Conservation (phyloP, 2,888 invertebrate species). For the Nemapogon koenigi region DNA sequence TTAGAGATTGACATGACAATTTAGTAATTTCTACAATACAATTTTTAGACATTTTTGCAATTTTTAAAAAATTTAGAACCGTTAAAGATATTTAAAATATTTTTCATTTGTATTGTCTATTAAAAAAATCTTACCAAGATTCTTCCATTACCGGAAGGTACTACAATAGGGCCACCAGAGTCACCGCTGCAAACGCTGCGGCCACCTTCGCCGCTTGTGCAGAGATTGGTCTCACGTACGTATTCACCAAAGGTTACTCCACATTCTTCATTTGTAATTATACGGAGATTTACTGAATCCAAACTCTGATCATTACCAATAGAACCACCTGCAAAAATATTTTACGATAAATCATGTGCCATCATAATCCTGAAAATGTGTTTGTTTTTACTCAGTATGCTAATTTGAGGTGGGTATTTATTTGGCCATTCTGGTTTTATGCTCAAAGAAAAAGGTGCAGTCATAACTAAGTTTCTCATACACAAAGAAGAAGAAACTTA, state of each 20-base stretch:
- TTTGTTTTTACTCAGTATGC: too few species aligned
- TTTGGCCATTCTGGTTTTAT: too few species aligned
- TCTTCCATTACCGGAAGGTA: constrained; percentile 13
- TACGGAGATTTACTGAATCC: constrained; percentile 19
- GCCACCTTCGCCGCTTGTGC: constrained; percentile 26
- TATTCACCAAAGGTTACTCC: constrained; percentile 25
- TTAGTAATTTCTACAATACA: too few species aligned
- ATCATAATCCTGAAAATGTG: background rate
- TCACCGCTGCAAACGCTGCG: constrained; percentile 37
- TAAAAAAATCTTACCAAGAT: constrained; percentile 17
- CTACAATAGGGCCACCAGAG: constrained; percentile 27
- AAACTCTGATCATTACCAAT: constrained; percentile 3
- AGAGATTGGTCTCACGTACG: constrained; percentile 22
- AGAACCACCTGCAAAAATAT: constrained; percentile 5
- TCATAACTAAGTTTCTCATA: too few species aligned
- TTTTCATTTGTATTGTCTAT: too few species aligned
- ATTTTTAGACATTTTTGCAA: too few species aligned
- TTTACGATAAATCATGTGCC: background rate
- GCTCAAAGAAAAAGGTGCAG: too few species aligned
- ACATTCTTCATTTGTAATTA: constrained; percentile 36
- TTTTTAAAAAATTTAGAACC: too few species aligned
- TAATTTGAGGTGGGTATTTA: too few species aligned
- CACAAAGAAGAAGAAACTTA: too few species aligned
- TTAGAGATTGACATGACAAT: too few species aligned
- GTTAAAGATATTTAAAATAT: too few species aligned